These are phyloP conservation scores for Furcula furcula DNA, from an alignment of 2,888 invertebrate species.

Conservation along the genomic window DNA sequence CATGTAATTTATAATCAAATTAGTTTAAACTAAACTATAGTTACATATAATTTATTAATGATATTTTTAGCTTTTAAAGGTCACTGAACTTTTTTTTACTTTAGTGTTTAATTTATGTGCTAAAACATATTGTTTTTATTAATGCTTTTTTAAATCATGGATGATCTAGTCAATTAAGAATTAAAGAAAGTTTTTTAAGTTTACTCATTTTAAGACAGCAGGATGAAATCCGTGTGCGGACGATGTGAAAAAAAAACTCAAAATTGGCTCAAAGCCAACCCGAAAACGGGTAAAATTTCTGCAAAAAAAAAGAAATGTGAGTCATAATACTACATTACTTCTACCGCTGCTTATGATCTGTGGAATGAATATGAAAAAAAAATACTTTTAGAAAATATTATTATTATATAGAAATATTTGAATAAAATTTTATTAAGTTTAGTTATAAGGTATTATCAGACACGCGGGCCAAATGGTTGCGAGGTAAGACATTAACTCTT, in stretches of 20 bases:
- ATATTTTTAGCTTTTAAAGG: no score
- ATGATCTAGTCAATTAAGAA: constrained; percentile 28
- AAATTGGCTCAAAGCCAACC: constrained; percentile 28
- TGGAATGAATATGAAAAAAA: constrained; percentile 48
- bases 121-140: no score
- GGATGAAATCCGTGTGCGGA: constrained; percentile 21
- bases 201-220: constrained; percentile 8
- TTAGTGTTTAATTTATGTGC: no score
- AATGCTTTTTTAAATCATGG: no score
- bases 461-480: constrained; percentile 77
- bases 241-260: constrained; percentile 1
- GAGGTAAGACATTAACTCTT: constrained; percentile 31
- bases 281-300: constrained; percentile 31
- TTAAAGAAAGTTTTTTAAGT: constrained; percentile 8
- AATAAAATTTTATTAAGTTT: constrained; percentile 36
- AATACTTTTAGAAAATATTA: constrained; percentile 68
- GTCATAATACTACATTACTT: constrained; percentile 62
- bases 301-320: constrained; percentile 61
- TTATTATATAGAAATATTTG: constrained; percentile 38
- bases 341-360: constrained; percentile 66
- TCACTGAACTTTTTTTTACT: no score
- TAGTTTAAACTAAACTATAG: no score
- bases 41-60: no score
- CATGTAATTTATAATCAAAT: no score
- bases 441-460: constrained; percentile 48